Percentiles rank a stretch among this genome's conserved stretches.
phyloP scores from a whole-genome alignment of 2,797 vertebrate genomes.

The Mormyrops attenuatus region DNA sequence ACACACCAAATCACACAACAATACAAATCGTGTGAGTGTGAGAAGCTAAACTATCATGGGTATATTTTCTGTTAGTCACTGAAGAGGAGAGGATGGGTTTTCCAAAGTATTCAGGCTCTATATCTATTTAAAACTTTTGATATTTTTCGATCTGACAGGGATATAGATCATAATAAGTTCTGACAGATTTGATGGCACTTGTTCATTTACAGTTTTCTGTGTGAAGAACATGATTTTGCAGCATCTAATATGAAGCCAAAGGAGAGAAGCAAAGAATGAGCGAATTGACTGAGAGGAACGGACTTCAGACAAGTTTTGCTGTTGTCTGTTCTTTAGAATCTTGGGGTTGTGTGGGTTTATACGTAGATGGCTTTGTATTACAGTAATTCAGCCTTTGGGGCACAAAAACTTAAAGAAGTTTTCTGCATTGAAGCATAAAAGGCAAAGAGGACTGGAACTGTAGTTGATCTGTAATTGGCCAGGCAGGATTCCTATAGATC shows the following conservation, averaged over 20 bases:
- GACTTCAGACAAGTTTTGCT: not conserved
- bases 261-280: not conserved
- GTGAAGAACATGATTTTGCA: not conserved
- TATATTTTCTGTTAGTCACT: not conserved
- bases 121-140: not conserved
- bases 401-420: not conserved
- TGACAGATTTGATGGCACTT: constrained; percentile 4
- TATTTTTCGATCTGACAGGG: not conserved
- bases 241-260: not conserved
- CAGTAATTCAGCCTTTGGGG: not conserved
- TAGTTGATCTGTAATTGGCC: not conserved
- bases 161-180: not conserved
- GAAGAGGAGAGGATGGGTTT: not conserved
- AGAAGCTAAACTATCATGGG: not conserved
- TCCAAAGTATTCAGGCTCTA: not conserved
- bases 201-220: not conserved
- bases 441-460: not conserved
- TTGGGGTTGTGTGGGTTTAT: not conserved
- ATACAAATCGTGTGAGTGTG: not conserved
- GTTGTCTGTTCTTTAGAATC: not conserved
- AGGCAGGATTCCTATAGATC: not conserved
- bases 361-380: not conserved
- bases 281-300: not conserved
- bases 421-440: not conserved
- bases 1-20: not conserved